Conservation (phyloP, 2,113 vertebrate species). For the Pycnonotus jocosus region DNA sequence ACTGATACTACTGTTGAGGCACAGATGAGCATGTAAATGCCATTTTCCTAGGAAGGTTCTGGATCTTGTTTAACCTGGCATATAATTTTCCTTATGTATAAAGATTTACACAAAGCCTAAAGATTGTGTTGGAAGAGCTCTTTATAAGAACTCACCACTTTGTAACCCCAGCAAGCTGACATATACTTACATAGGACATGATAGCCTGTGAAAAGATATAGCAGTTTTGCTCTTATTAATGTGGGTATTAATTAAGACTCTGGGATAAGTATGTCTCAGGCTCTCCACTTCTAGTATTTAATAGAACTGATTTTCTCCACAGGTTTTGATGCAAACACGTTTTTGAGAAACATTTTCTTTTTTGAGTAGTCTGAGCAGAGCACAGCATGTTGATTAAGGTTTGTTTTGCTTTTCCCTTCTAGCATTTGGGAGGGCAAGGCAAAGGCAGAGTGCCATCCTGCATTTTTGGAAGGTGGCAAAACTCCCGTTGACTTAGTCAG, state of each 20-base stretch:
- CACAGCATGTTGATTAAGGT: neutral
- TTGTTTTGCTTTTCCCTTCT: neutral
- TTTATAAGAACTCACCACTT: neutral
- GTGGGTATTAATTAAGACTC: neutral
- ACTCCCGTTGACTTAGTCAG: slow-evolving; percentile 37
- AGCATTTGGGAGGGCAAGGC: neutral
- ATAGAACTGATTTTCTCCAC: neutral
- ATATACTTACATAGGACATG: neutral
- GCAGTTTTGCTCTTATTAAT: neutral
- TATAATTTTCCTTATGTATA: neutral
- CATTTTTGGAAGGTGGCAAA: slow-evolving; percentile 32
- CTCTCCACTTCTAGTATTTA: neutral
- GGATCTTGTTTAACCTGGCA: neutral
- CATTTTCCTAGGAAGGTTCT: neutral
- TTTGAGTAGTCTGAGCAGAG: neutral
- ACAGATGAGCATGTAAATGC: neutral
- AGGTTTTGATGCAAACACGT: neutral
- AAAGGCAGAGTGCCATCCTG: neutral
- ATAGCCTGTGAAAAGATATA: neutral
- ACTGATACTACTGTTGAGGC: neutral
- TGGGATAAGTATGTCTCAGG: neutral
- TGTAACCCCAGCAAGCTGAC: neutral
- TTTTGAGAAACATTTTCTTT: neutral
- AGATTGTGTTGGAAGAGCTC: neutral
- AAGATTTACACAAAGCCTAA: neutral